Evolutionary conservation across 2,797 vertebrate species (phyloP).

Genomic region (Hipposideros larvatus): DNA sequence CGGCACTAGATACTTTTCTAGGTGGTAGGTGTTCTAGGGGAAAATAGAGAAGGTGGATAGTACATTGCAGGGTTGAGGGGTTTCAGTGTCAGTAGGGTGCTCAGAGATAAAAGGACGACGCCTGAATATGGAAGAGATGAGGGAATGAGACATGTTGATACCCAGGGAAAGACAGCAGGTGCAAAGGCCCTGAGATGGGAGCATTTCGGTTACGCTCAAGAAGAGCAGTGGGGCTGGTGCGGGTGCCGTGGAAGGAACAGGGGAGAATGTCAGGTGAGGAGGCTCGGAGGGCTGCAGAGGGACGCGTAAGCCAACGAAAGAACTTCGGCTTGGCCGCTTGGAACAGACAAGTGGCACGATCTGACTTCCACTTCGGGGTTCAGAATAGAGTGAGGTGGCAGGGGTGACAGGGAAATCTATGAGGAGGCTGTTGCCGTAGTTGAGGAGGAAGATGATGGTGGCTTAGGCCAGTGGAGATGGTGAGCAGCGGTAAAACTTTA

Average conservation of each 20-base stretch:
- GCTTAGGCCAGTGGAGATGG: background rate
- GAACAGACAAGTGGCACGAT: background rate
- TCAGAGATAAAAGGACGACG: background rate
- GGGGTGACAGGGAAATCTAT: background rate
- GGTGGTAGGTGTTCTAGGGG: background rate
- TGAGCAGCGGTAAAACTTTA: background rate
- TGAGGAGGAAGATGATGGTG: background rate
- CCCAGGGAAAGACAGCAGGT: background rate
- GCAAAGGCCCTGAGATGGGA: background rate
- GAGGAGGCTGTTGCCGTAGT: background rate
- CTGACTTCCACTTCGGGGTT: background rate
- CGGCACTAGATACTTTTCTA: background rate
- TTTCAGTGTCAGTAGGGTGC: background rate
- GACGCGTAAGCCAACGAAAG: background rate
- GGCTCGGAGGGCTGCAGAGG: background rate
- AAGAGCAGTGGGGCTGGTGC: background rate
- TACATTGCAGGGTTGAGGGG: background rate
- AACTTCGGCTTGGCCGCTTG: background rate
- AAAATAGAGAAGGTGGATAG: background rate
- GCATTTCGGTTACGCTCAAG: background rate
- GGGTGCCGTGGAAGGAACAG: background rate
- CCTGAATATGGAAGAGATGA: background rate
- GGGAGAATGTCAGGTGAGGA: background rate
- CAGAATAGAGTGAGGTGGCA: background rate
- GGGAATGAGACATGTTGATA: background rate